Conservation (phyloP, 1,140 invertebrate species). For the Drosophila santomea region DNA sequence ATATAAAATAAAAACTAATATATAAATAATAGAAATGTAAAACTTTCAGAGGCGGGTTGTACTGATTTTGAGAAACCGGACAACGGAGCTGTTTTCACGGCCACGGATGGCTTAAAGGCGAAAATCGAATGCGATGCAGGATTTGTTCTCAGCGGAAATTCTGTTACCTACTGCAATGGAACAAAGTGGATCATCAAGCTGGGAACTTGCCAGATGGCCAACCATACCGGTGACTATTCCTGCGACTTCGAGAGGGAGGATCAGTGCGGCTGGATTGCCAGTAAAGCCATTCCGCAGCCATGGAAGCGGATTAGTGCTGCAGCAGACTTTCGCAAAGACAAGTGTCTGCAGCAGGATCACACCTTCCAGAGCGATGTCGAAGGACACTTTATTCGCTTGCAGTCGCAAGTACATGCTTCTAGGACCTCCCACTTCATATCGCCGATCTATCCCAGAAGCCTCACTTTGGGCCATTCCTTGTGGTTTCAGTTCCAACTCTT, state of each 20-base stretch:
- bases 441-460: not conserved
- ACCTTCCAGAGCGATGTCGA: not conserved
- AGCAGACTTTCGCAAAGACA: not conserved
- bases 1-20: not conserved
- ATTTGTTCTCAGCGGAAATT: not conserved
- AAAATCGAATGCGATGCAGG: not conserved
- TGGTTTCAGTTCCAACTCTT: constrained; percentile 2
- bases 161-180: not conserved
- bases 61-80: not conserved
- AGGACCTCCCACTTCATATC: constrained; percentile 1
- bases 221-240: not conserved
- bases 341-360: not conserved
- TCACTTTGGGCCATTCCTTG: not conserved
- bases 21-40: not conserved
- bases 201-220: not conserved
- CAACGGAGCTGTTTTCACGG: not conserved
- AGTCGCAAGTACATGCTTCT: not conserved
- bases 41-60: not conserved
- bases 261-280: not conserved
- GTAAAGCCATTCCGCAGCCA: not conserved
- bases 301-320: not conserved
- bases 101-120: not conserved
- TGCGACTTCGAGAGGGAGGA: constrained; percentile 2
- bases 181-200: not conserved
- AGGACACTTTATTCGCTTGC: constrained; percentile 4